These are phyloP conservation scores for Endomychus coccineus DNA, from an alignment of 2,888 invertebrate species.

Conservation along the genomic window DNA sequence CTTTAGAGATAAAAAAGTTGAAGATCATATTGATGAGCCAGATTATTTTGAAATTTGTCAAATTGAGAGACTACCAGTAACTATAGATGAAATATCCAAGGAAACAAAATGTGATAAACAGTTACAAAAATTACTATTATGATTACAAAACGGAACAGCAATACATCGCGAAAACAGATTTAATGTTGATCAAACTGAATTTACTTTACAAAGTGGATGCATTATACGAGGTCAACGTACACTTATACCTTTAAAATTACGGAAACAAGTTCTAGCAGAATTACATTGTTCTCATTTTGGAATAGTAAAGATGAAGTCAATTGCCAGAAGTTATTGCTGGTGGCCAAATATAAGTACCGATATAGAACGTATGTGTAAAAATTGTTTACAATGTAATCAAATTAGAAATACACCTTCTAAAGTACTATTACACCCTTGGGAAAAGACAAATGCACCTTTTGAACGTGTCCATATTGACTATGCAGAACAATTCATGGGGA, in stretches of 20 bases:
- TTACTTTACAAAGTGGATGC: conserved; percentile 2
- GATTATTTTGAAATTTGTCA: conserved; percentile 1
- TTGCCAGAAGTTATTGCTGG: conserved; percentile 3
- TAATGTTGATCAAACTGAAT: conserved; percentile 3
- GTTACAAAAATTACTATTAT: background rate
- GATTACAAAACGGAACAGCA: background rate
- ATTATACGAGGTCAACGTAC: conserved; percentile 3
- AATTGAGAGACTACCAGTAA: background rate
- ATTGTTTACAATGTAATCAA: conserved; percentile 1
- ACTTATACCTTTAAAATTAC: conserved; percentile 1
- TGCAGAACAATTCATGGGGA: too few relatives aligned
- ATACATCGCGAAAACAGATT: too few relatives aligned
- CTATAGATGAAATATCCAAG: too few relatives aligned
- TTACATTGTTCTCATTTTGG: conserved; percentile 5
- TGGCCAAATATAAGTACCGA: conserved; percentile 4
- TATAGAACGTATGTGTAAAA: background rate
- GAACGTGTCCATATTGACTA: too few relatives aligned
- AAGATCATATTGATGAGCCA: conserved; percentile 1
- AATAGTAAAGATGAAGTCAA: background rate
- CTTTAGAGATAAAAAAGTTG: background rate
- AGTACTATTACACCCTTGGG: too few relatives aligned
- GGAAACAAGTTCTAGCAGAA: background rate
- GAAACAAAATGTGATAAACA: too few relatives aligned
- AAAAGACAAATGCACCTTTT: too few relatives aligned
- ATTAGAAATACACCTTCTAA: too few relatives aligned